Evolutionary conservation across 2,113 vertebrate species (phyloP).

Genomic region (Saimiri boliviensis): DNA sequence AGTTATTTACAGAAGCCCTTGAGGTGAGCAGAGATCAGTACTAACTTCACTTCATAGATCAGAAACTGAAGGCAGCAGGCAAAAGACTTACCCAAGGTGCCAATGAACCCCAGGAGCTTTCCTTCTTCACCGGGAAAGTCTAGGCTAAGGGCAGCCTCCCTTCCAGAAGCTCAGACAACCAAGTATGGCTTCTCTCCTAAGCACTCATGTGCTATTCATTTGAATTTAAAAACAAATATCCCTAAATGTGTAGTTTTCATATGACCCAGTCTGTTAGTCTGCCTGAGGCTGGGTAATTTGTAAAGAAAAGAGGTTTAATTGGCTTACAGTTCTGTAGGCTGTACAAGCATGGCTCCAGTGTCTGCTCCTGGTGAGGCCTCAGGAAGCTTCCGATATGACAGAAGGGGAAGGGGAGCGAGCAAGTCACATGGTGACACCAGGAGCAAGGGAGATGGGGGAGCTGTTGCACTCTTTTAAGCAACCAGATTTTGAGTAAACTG

Average conservation of each 20-base stretch:
- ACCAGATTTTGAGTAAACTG: too few species aligned
- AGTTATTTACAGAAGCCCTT: not conserved
- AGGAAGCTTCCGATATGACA: too few species aligned
- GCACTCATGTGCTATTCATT: not conserved
- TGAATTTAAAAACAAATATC: conserved; percentile 38
- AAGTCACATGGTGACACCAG: too few species aligned
- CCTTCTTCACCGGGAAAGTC: too few species aligned
- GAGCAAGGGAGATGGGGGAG: too few species aligned
- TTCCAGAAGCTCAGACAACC: not conserved
- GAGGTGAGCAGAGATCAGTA: not conserved
- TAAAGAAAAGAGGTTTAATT: too few species aligned
- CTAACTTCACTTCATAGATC: not conserved
- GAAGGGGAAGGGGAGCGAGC: too few species aligned
- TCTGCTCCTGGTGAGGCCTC: too few species aligned
- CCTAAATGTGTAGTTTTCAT: conserved; percentile 4
- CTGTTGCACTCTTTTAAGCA: too few species aligned
- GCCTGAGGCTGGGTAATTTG: too few species aligned
- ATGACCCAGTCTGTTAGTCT: not conserved
- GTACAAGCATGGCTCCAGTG: too few species aligned
- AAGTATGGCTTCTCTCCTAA: not conserved
- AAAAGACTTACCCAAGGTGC: not conserved
- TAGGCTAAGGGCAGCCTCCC: not conserved
- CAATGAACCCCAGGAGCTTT: not conserved
- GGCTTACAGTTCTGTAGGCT: too few species aligned
- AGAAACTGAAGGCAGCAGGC: not conserved